Conservation (phyloP, 2,888 invertebrate genomes). For the Eurytoma adleriae region DNA sequence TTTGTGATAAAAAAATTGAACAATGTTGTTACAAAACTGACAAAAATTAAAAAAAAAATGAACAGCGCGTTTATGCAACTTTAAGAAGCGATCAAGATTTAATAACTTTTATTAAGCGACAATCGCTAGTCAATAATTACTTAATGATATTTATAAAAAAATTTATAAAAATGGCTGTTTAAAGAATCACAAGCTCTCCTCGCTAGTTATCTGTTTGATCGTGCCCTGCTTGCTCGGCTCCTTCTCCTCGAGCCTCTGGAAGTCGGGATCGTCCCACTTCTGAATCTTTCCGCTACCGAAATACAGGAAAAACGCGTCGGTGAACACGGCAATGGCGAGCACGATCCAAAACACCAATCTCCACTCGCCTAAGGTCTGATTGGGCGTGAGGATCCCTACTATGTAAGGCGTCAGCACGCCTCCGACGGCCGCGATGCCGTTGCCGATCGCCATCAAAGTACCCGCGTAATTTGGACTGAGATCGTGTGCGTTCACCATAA, state of each 20-base stretch:
- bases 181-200: background rate
- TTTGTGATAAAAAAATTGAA: too few species aligned
- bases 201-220: background rate
- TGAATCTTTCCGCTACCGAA: slow-evolving; percentile 85
- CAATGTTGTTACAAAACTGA: too few species aligned
- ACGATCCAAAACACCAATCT: slow-evolving; percentile 87
- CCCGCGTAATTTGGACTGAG: slow-evolving; percentile 72
- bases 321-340: slow-evolving; percentile 80
- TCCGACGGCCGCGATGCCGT: slow-evolving; percentile 82
- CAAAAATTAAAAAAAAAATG: too few species aligned
- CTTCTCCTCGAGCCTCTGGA: slow-evolving; percentile 12
- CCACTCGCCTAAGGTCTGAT: slow-evolving; percentile 77
- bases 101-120: too few species aligned
- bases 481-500: slow-evolving; percentile 72
- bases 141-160: too few species aligned
- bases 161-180: too few species aligned
- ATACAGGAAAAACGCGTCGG: slow-evolving; percentile 81
- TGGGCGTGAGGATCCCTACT: slow-evolving; percentile 81
- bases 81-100: too few species aligned
- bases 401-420: slow-evolving; percentile 82
- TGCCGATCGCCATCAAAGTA: slow-evolving; percentile 71
- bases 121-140: too few species aligned
- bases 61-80: too few species aligned
- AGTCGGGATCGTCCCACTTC: slow-evolving; percentile 82
- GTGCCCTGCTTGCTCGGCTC: background rate